Base-by-base conservation (phyloP, 1,140 invertebrate genomes). In the Drosophila guanche region DNA sequence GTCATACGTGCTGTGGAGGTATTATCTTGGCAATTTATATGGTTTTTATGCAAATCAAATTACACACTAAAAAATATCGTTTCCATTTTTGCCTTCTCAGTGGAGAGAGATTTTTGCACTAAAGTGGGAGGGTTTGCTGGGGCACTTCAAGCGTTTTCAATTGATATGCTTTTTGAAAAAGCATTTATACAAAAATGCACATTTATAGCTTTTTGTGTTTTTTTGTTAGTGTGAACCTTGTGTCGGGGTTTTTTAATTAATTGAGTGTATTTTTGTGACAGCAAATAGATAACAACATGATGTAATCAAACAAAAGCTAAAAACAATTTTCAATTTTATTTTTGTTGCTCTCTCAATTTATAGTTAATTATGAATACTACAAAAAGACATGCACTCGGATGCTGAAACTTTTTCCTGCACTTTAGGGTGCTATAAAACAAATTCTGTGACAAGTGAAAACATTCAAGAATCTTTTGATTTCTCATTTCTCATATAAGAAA, bases 31-130 rank as follows among this genome's bases (percentile, higher is more conserved):
- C 59, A 76, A 85, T 84, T 84, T 86, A 85, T 84, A 85, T 73
- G 65, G 55, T 71, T 80, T 85, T 79, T 73, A 84, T 84, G 72
- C 76, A 86, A 84, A 85, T 84, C 72, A 85, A 79, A 85, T 85
- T 73, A 79, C 72, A 63, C 25, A 42, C 58, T 56, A 55, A 45
- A 57, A 46, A 72, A 76, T 57, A 76, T 61, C 58, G 48, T 60
- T 54, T 55, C 37, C 47, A 48, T 53, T 58, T 58, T 43, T 45
- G 43, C 45, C 45, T 25, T 55, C 46, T 37, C 33, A 37, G 33
- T 37, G 33, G 33, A n/a, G n/a, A n/a, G n/a, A n/a, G n/a, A 12
- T 37, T 37, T 27, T 27, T 27, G 5, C 25, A 27, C 5, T 12
- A 10, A 10, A 37, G 4, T 12, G 33, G 27, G 5, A 29, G 27